Conservation (phyloP, 2,888 invertebrate genomes). For the Tachina lurida region DNA sequence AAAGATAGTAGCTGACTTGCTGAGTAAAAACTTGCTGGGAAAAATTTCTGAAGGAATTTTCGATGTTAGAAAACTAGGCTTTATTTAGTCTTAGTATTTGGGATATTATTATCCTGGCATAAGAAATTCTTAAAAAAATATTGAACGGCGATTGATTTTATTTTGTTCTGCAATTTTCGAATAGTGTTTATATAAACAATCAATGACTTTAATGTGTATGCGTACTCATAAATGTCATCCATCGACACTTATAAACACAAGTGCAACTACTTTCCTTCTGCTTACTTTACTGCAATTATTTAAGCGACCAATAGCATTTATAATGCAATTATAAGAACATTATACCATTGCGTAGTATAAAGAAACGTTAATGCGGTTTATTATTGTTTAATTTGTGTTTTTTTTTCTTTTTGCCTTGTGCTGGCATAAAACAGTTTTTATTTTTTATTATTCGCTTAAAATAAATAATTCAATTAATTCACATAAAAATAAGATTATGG, state of each 20-base stretch:
- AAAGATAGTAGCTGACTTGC: no score
- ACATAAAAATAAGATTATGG: slow-evolving; percentile 56
- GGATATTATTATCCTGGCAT: background rate
- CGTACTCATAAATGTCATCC: background rate
- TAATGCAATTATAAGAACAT: slow-evolving; percentile 27
- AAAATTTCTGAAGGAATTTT: no score
- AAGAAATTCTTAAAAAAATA: background rate
- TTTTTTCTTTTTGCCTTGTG: background rate
- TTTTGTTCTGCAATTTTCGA: background rate
- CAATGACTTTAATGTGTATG: background rate
- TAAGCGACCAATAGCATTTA: slow-evolving; percentile 26
- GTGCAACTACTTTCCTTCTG: slow-evolving; percentile 24
- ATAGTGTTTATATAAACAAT: no score
- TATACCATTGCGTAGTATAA: background rate
- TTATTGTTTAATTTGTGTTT: background rate
- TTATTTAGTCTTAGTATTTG: no score
- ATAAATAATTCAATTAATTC: slow-evolving; percentile 61
- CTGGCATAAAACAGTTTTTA: background rate
- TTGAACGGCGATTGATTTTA: background rate
- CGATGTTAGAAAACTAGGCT: no score
- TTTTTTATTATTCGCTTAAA: slow-evolving; percentile 25
- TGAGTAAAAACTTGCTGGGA: no score
- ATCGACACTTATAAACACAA: background rate
- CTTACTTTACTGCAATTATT: slow-evolving; percentile 41
- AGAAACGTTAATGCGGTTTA: slow-evolving; percentile 23